phyloP scores from a whole-genome alignment of 2,797 vertebrate genomes.

The Bradypodion ventrale region DNA sequence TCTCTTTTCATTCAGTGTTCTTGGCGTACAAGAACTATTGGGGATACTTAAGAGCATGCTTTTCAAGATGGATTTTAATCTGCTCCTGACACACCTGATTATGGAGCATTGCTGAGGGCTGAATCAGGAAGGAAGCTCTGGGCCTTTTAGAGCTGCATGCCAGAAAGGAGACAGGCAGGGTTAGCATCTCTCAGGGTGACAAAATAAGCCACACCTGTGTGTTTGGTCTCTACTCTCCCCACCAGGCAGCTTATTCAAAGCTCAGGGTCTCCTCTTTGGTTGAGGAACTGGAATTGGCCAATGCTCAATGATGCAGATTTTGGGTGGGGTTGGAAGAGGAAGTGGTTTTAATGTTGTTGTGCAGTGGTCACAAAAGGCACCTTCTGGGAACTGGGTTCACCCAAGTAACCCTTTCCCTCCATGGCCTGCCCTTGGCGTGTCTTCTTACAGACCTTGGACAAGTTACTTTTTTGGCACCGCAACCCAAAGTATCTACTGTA shows the following conservation, averaged over 20 bases:
- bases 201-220: neutral
- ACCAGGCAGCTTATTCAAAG: neutral
- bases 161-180: neutral
- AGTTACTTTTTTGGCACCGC: too few relatives aligned
- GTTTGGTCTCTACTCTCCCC: neutral
- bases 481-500: too few relatives aligned
- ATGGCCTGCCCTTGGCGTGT: neutral
- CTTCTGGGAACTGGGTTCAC: neutral
- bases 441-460: neutral
- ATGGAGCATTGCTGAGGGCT: neutral
- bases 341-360: neutral
- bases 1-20: neutral
- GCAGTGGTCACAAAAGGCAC: too few relatives aligned
- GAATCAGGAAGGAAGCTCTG: neutral
- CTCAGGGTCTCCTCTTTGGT: neutral
- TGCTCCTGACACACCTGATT: neutral
- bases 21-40: neutral
- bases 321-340: neutral
- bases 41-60: neutral
- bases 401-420: too few relatives aligned
- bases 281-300: neutral
- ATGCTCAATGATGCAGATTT: neutral
- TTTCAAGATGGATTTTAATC: neutral
- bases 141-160: neutral
- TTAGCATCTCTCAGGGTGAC: neutral